Base-by-base conservation (phyloP, 2,113 vertebrate species). In the Aegithalos caudatus region DNA sequence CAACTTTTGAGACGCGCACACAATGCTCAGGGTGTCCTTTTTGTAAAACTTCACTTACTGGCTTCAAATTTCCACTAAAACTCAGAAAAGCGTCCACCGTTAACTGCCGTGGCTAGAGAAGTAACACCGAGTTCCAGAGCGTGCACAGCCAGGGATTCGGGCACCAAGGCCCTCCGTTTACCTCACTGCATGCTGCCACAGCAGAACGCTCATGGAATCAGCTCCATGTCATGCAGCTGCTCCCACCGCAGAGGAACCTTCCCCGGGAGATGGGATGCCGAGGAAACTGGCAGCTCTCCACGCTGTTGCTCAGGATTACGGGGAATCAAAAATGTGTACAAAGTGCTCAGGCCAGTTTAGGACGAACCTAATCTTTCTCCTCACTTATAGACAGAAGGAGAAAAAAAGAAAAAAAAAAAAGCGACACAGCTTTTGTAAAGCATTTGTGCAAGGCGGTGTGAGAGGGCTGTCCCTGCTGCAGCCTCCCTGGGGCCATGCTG, bases 381-480 rank as follows among this genome's bases (percentile, higher is more conserved):
- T 60, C 25, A 3, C 18, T 27, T 35, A 28, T 28, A 70, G 81
- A 61, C 3, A 7, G 40, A 37, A 44, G 6, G 1, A 8, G 8
- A 12, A 13, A 27, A 22, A 12, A 6, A 1, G 7, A 10, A 12
- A 13, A 27, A 22, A 12, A 6, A 5, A 6, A 5, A 35, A 54
- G 19, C 0, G 1, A 6, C 22, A 6, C 5, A 8, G 61, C 11
- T 47, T 60, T 37, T 44, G 4, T 8, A 3, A 33, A 44, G 57
- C 0, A 18, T 22, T 10, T 25, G 20, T 22, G 38, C 38, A 18
- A 18, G 38, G 40, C 1, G 1, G 4, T 4, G 17, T 16, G 24
- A 13, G 9, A 42, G 29, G 29, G 54, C 60, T 31, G 4, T 5
- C 7, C 3, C 20, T 47, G 45, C 22, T 1, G 1, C n/a, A 47